A percentile compares a stretch with the other conserved stretches of the same genome.
Conservation (phyloP, 2,797 vertebrate genomes). For the Chrysocyon brachyurus region DNA sequence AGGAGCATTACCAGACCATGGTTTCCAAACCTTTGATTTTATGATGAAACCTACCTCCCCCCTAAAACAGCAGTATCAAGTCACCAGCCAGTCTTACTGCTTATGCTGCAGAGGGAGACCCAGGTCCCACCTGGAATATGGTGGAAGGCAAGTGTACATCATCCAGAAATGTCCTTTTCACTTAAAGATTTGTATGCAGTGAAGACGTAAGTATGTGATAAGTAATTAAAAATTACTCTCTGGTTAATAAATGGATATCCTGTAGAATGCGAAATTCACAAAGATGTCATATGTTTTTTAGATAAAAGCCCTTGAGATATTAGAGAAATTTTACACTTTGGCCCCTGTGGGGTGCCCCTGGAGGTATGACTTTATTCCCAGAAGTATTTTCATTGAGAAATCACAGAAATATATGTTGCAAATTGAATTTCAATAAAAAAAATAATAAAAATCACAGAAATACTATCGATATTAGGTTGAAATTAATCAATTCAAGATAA, state of each 20-base stretch:
- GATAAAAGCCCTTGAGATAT: constrained; percentile 1
- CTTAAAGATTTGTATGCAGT: neutral
- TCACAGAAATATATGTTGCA: no score
- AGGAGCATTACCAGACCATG: neutral
- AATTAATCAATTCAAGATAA: constrained; percentile 42
- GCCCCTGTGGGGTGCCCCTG: neutral
- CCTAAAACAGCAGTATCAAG: neutral
- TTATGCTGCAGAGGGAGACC: neutral
- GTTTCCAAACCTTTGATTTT: neutral
- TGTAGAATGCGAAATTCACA: neutral
- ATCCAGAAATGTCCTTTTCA: neutral
- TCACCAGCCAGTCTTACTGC: no score
- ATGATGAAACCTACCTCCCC: neutral
- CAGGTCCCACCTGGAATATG: no score
- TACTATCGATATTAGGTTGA: constrained; percentile 23
- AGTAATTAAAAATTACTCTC: constrained; percentile 38
- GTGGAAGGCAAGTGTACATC: neutral
- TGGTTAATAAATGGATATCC: constrained; percentile 11
- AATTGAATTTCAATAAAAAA: no score
- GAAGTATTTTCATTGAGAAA: constrained; percentile 59
- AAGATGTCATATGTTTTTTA: neutral
- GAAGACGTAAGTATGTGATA: neutral
- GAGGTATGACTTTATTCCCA: neutral
- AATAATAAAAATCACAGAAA: constrained; percentile 44
- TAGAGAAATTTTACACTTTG: neutral